Base-by-base conservation (phyloP, 2,113 vertebrate genomes). In the Capreolus pygargus region DNA sequence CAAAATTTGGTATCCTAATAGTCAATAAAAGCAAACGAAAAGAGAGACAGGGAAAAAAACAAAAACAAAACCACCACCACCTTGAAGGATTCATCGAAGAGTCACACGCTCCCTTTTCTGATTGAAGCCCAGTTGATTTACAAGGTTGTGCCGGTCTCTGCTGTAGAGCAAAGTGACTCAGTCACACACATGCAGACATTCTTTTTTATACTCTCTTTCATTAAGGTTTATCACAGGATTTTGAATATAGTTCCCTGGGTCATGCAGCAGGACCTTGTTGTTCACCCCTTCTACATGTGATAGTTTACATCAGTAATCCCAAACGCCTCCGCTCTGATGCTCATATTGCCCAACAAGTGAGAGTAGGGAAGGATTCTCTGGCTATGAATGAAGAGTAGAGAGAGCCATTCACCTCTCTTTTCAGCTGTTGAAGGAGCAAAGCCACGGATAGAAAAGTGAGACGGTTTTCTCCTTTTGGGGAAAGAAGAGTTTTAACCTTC, bases 401-500 rank as follows among this genome's bases (percentile, higher is more conserved):
- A 3, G 25, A 1, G 23, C 30, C 50, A 33, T 50, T 78, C 79
- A 76, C 92, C 91, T 97, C 70, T 89, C 92, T 86, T 78, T 91
- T 97, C n/a, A n/a, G 91, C 70, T 78, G 89, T 57, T 93, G 64
- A 97, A 98, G 98, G 95, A 98, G 97, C 98, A 98, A 98, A 95
- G 81, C 15, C 2, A 96, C 79, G 97, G 98, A 93, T 67, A 98
- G 92, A 91, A 97, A 98, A 98, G 89, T 93, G 79, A 93, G 91
- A 97, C 98, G 52, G 58, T 84, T 98, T 98, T 97, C 92, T 98
- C 97, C 96, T 97, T 96, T 98, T 95, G 67, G 96, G 89, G 91
- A 76, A 98, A 98, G 95, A 97, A 97, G 94, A 97, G 96, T 97
- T 98, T 98, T 97, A 98, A 98, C 97, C 98, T 98, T 98, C 97